Evolutionary conservation across 2,113 vertebrate species (phyloP), one percentile per base, ranked within the genome.

Genomic region (Oncorhynchus clarkii): DNA sequence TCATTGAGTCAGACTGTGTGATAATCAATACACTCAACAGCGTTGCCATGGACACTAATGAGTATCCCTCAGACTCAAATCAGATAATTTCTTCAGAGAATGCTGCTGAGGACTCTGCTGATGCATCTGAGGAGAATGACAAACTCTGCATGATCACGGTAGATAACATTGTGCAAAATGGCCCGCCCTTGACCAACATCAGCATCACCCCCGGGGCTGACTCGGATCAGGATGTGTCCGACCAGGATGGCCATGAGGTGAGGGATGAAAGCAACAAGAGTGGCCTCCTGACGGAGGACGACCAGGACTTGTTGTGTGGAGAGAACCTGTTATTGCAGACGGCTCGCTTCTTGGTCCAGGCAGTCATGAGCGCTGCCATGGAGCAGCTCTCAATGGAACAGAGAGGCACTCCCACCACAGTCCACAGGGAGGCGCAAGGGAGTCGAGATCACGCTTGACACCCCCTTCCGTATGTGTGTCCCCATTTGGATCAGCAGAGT

Each of bases 381-480:
- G 80, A 88, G 57, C 86, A 89, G 80, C 75, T 91, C 67, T 77
- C 48, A 64, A 70, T 68, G 22, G 90, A 91, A 20, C 70, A 74
- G 60, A 81, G 82, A 60, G 76, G 70, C 8, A 48, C 27, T 67
- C 34, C 73, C 0, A 48, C 4, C 45, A 27, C 29, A 1, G 39
- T 68, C 18, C 54, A 73, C 54, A 39, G 65, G 16, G 66, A 72
- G 18, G 70, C 22, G 27, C 72, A n/a, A 51, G 72, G 70, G 75
- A 60, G 62, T 66, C 27, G 24, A 34, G 67, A 68, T 68, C 31
- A 45, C 20, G 67, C 67, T 68, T 68, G 67, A 68, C 29, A 18
- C 16, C 29, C 13, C 31, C 1, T 29, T 1, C 20, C 20, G 0
- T 57, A 18, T 57, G 54, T 57, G 20, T 1, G 20, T 7, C 5